Conservation (phyloP, 1,140 invertebrate genomes). For the Rhopalosiphum padi region DNA sequence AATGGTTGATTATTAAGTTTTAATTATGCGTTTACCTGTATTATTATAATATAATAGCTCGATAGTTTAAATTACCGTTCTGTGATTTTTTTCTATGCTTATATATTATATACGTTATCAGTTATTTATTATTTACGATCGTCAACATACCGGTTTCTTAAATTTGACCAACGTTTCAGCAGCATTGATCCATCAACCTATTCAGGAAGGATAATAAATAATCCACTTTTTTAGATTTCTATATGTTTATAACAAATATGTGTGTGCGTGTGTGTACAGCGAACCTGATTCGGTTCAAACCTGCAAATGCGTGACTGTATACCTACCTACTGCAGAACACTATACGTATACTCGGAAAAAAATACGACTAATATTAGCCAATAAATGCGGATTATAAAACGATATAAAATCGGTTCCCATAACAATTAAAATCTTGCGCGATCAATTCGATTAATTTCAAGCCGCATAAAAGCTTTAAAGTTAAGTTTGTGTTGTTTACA, state of each 20-base stretch:
- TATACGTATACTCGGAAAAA: background rate
- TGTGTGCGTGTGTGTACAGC: background rate
- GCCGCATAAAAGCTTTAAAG: background rate
- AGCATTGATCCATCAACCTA: background rate
- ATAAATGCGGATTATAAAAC: constrained; percentile 1
- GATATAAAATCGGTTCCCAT: background rate
- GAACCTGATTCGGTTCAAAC: background rate
- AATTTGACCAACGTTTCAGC: constrained; percentile 14
- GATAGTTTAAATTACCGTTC: background rate
- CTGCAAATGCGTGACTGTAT: background rate
- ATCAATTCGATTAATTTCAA: background rate
- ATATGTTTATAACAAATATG: background rate
- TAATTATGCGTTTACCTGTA: background rate
- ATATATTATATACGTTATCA: background rate
- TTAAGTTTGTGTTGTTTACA: background rate
- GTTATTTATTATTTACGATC: constrained; percentile 27
- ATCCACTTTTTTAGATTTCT: constrained; percentile 14
- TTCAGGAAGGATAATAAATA: constrained; percentile 7
- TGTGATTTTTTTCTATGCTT: background rate
- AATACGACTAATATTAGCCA: background rate
- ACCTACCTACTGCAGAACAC: background rate
- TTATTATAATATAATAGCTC: background rate
- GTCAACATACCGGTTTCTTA: constrained; percentile 30
- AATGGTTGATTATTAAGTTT: constrained; percentile 21
- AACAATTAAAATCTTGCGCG: background rate